Base-by-base conservation (phyloP, 2,113 vertebrate genomes). In the Centropus bengalensis region DNA sequence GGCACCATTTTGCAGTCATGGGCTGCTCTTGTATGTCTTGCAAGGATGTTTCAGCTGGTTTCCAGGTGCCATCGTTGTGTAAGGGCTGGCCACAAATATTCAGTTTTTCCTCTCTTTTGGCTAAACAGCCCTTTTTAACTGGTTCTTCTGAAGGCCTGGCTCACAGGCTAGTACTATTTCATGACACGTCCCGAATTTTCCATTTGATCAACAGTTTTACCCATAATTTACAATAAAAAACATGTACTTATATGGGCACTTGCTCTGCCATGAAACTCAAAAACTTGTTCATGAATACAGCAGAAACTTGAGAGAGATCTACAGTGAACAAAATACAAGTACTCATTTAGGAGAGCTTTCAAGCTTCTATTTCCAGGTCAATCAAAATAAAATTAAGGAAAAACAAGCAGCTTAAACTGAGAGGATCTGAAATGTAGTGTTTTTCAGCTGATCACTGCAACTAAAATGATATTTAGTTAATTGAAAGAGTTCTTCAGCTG, bases 11-110 rank as follows among this genome's bases (percentile, higher is more conserved):
- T 69, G 49, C n/a, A 27, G 24, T 49, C 15, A 7, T 1, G 56
- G 93, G 71, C 14, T 63, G 38, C 21, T 54, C n/a, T 42, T 68
- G 11, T 3, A 7, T n/a, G 20, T 85, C 63, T 91, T 45, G 10
- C 24, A n/a, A 33, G 85, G 91, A 40, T 52, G 17, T n/a, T 85
- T 70, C 94, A 95, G 89, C 78, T 94, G 56, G 22, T 90, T 94
- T 84, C 74, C 87, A 87, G 49, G 88, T 23, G 33, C 66, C 56
- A 12, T 49, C 91, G 77, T 91, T 92, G 78, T 91, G 82, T 85
- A 95, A 95, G 59, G 80, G 67, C 88, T 95, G 78, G 63, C 94
- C 93, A 91, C 83, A 94, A 88, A 59, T 82, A 89, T 89, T 79
- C 64, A 2, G 3, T 88, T 95, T 95, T 88, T 44, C 47, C 45